Evolutionary conservation across 2,113 vertebrate species (phyloP).

Genomic region (Neodontobutis hainanensis): DNA sequence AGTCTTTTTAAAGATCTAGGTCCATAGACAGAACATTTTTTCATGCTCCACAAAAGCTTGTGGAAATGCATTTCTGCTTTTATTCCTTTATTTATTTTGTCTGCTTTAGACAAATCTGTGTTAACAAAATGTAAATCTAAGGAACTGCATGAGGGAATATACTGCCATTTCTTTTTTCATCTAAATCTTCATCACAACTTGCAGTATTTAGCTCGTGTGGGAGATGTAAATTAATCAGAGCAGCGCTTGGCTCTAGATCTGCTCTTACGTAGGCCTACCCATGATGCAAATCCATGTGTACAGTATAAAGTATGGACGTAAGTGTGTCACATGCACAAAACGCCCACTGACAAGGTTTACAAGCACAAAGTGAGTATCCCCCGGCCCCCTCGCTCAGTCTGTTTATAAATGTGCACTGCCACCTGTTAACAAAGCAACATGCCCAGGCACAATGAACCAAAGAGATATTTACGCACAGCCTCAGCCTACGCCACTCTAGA

Average conservation of each 20-base stretch:
- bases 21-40: no score
- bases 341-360: slow-evolving; percentile 24
- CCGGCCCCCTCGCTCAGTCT: not conserved
- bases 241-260: slow-evolving; percentile 28
- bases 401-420: slow-evolving; percentile 25
- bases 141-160: not conserved
- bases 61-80: no score
- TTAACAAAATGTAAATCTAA: not conserved
- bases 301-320: slow-evolving; percentile 7
- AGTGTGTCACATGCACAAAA: slow-evolving; percentile 33
- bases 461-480: slow-evolving; percentile 23
- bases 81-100: no score
- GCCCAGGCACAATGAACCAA: not conserved
- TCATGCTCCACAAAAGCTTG: no score
- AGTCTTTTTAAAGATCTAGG: no score
- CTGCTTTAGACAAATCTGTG: no score
- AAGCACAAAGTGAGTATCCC: slow-evolving; percentile 11
- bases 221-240: slow-evolving; percentile 31
- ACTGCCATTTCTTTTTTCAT: not conserved
- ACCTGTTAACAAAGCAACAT: slow-evolving; percentile 29
- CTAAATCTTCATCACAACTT: slow-evolving; percentile 20
- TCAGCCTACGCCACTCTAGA: slow-evolving; percentile 41
- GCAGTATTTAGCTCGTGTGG: slow-evolving; percentile 45
- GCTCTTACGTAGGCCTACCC: slow-evolving; percentile 48
- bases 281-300: slow-evolving; percentile 49